Conservation (phyloP, 1,140 invertebrate species). For the Grapholita molesta region DNA sequence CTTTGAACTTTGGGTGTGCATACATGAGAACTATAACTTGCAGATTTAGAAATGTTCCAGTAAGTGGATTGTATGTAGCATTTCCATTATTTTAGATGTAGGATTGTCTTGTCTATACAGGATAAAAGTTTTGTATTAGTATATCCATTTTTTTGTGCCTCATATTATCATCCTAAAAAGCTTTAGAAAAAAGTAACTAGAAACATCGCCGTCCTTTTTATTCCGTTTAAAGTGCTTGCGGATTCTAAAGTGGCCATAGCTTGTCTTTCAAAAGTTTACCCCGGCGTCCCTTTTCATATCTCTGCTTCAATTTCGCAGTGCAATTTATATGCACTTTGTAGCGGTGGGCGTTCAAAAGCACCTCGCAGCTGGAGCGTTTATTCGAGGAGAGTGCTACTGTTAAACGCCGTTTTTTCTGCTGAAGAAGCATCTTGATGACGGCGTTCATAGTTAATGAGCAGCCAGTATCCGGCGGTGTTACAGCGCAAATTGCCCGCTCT, state of each 20-base stretch:
- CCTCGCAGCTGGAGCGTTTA: conserved; percentile 49
- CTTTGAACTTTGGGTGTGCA: too few relatives aligned
- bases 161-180: background rate
- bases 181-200: conserved; percentile 15
- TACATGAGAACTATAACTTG: too few relatives aligned
- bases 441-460: conserved; percentile 76
- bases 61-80: too few relatives aligned
- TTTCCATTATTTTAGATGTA: too few relatives aligned
- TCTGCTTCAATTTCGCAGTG: conserved; percentile 64
- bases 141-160: background rate
- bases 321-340: conserved; percentile 77
- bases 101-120: too few relatives aligned
- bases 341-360: conserved; percentile 58
- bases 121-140: too few relatives aligned
- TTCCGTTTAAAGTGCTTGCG: conserved; percentile 42
- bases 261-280: conserved; percentile 59
- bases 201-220: conserved; percentile 31
- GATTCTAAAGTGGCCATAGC: conserved; percentile 53
- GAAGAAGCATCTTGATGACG: conserved; percentile 72
- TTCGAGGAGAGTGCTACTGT: conserved; percentile 63
- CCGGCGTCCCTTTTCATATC: conserved; percentile 55
- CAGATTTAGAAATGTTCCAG: too few relatives aligned
- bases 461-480: conserved; percentile 65
- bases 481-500: conserved; percentile 64
- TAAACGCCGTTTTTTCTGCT: conserved; percentile 67